Evolutionary conservation across 2,888 invertebrate genomes (phyloP).

Genomic region (Dendrolimus houi): DNA sequence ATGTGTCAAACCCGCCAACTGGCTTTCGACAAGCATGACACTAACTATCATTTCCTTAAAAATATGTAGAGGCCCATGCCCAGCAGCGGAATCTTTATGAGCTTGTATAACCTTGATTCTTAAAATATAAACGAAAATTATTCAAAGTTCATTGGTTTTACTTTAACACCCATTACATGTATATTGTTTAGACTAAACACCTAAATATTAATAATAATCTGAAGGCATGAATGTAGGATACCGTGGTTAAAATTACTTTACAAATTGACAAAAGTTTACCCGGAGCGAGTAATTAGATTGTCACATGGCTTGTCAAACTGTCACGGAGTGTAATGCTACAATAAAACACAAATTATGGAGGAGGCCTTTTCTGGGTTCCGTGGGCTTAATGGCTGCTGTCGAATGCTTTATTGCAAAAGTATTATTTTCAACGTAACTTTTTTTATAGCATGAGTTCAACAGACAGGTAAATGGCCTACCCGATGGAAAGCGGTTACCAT

Average conservation of each 20-base stretch:
- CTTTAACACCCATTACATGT: neutral
- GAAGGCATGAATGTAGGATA: neutral
- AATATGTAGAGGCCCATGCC: no score
- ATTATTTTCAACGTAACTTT: no score
- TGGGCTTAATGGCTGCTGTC: neutral
- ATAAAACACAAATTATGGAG: neutral
- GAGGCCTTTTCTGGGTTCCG: neutral
- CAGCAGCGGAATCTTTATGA: no score
- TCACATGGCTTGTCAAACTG: neutral
- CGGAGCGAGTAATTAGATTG: neutral
- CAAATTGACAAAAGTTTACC: neutral
- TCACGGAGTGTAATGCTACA: neutral
- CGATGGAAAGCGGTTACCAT: no score
- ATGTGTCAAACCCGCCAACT: no score
- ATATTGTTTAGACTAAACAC: neutral
- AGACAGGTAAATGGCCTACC: no score
- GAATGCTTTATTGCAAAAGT: no score
- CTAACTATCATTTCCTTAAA: no score
- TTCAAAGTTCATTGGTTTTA: neutral
- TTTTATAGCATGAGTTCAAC: no score
- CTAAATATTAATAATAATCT: neutral
- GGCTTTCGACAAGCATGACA: no score
- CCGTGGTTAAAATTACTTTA: neutral
- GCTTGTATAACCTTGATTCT: neutral
- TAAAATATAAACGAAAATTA: neutral